Conservation (phyloP, 30 jellyfish, hydroid and myxozoan genomes). For the Aurelia coerulea region DNA sequence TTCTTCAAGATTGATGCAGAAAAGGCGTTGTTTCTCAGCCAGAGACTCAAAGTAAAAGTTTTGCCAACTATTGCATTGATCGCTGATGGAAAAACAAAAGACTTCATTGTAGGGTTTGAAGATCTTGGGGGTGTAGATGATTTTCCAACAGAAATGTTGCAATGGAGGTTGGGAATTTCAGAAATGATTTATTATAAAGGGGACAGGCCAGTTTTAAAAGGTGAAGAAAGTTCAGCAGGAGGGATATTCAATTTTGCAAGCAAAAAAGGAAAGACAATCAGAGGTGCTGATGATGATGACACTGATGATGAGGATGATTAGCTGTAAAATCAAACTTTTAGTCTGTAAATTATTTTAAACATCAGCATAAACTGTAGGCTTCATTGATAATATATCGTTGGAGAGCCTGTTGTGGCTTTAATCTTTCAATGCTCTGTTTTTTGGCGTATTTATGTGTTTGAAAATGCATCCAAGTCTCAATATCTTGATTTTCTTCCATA, state of each 20-base stretch:
- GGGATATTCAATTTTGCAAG: slow-evolving; percentile 79
- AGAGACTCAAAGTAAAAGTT: slow-evolving; percentile 85
- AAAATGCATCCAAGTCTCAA: too few species aligned
- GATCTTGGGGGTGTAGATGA: slow-evolving; percentile 99
- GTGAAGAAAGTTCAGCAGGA: slow-evolving; percentile 55
- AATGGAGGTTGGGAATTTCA: slow-evolving; percentile 95
- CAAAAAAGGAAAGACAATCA: slow-evolving; percentile 60
- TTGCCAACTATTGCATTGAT: slow-evolving; percentile 92
- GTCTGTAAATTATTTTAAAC: not conserved
- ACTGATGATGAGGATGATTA: slow-evolving; percentile 80
- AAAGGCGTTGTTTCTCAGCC: slow-evolving; percentile 91
- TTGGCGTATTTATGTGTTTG: too few species aligned
- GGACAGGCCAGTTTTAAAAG: slow-evolving; percentile 82
- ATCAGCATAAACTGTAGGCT: not conserved
- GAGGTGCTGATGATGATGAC: slow-evolving; percentile 79
- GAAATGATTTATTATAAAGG: slow-evolving; percentile 90
- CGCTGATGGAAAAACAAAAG: slow-evolving; percentile 93
- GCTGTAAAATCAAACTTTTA: not conserved
- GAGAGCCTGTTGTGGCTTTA: too few species aligned
- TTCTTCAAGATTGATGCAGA: slow-evolving; percentile 94
- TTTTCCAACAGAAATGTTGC: slow-evolving; percentile 99
- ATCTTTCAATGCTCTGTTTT: too few species aligned
- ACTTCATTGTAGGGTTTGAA: slow-evolving; percentile 96
- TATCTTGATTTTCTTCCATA: too few species aligned
- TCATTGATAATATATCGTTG: not conserved